A percentile compares a stretch with the other conserved stretches of the same genome.
phyloP scores from a whole-genome alignment of 2,113 vertebrate genomes.

The Charina bottae region DNA sequence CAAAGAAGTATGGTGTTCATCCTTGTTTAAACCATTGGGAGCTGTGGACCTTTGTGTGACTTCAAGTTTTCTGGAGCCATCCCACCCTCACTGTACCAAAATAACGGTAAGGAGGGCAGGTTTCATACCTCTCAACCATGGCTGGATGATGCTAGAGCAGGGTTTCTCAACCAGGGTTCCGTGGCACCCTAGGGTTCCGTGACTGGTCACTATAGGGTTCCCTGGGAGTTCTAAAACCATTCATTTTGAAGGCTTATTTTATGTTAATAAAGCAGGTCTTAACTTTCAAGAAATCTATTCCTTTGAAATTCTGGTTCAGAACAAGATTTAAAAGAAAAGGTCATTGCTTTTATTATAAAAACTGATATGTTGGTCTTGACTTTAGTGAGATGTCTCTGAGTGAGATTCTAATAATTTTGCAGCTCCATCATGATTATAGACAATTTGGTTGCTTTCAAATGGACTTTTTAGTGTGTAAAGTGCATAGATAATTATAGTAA shows the following conservation, averaged over 20 bases:
- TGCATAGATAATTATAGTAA: background rate
- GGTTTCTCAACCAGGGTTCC: too few species aligned
- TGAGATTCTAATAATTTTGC: slow-evolving; percentile 36
- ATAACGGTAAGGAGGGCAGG: background rate
- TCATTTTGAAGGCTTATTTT: background rate
- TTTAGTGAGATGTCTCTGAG: slow-evolving; percentile 14
- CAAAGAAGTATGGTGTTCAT: slow-evolving; percentile 11
- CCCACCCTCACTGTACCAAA: background rate
- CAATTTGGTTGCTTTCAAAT: background rate
- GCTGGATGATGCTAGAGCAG: too few species aligned
- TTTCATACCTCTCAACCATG: background rate
- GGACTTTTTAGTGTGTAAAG: background rate
- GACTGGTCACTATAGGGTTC: too few species aligned
- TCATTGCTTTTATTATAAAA: background rate
- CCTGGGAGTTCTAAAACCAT: background rate
- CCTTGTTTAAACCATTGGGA: background rate
- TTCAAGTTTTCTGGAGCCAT: background rate
- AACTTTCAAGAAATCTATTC: slow-evolving; percentile 21
- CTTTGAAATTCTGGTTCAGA: background rate
- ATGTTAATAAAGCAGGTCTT: slow-evolving; percentile 7
- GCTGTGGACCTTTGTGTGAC: background rate
- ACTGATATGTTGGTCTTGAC: background rate
- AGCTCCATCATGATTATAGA: slow-evolving; percentile 26
- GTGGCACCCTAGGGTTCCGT: too few species aligned
- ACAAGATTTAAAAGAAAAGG: slow-evolving; percentile 24